Evolutionary conservation across 2,888 invertebrate species (phyloP), one percentile per base, ranked within the genome.

Genomic region (Chirona hameri): DNA sequence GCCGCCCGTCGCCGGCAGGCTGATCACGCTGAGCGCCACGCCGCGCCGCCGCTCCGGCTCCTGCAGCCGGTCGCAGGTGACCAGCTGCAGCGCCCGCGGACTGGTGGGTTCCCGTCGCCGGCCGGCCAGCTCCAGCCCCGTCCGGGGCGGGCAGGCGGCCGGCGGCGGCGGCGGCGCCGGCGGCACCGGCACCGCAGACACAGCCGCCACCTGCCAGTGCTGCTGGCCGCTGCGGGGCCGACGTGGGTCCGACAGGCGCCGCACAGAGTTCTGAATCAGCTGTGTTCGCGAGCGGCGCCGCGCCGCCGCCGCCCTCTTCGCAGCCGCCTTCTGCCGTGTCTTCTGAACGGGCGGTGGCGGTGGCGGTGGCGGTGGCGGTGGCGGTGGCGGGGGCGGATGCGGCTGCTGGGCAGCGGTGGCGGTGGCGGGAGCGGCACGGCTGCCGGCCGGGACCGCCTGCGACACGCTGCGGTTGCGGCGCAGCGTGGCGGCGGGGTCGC

Each of bases 401-500:
- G 4, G 60, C 15, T 24, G 39, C 76, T 5, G 24, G 24, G 24
- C 76, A 18, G 18, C 72, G 31, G 72, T 27, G 72, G 72, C n/a
- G 72, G 31, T 3, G 12, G 7, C 39, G 76, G 21, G 0, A 9
- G 31, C 24, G 31, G 15, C 31, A 0, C 31, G 29, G 31, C 31
- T 4, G 31, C 18, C 72, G 15, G 31, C 31, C 31, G 31, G 31
- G 21, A 31, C 39, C 39, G 76, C 76, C 76, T 46, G 76, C 7
- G 76, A 76, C 76, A 1, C 15, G 39, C 76, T 76, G 24, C 46
- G 39, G 5, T n/a, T 82, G 83, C 81, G 83, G 83, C n/a, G 79
- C 83, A 79, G 83, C 84, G 21, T n/a, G 83, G 29, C 81, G 84
- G 81, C 83, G 82, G 24, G 83, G 82, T 24, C 81, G 81, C 24